Conservation (phyloP, 2,797 vertebrate species). For the Ctenopoma kingsleyae region DNA sequence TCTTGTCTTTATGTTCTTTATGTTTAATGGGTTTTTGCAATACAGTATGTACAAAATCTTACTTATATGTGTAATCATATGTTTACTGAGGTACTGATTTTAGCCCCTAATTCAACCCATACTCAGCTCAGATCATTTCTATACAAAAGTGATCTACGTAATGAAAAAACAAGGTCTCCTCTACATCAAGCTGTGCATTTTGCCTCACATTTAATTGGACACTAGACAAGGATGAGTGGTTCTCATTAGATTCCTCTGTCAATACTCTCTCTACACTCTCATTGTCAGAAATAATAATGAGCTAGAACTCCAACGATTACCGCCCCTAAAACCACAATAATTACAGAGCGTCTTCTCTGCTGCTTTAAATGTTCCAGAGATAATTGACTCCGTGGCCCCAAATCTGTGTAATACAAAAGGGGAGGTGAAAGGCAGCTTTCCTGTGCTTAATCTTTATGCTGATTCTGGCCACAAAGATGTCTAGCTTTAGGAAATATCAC, state of each 20-base stretch:
- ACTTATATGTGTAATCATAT: too few relatives aligned
- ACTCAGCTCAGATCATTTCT: neutral
- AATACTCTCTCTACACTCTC: conserved; percentile 21
- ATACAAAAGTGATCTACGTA: too few relatives aligned
- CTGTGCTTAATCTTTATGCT: neutral
- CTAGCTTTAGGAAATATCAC: neutral
- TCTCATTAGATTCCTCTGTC: conserved; percentile 14
- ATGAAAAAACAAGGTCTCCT: neutral
- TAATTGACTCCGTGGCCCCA: conserved; percentile 19
- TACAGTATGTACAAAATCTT: too few relatives aligned
- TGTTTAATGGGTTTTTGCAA: neutral
- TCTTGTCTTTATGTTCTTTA: conserved; percentile 18
- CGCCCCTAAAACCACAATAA: conserved; percentile 14
- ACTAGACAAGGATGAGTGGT: conserved; percentile 24
- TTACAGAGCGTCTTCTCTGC: neutral
- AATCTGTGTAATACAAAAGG: neutral
- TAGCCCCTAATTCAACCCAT: neutral
- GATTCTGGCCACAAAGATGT: neutral
- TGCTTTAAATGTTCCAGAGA: neutral
- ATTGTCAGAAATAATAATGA: conserved; percentile 40
- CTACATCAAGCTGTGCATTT: neutral
- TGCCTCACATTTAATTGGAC: conserved; percentile 7
- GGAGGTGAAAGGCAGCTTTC: neutral
- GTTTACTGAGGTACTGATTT: neutral
- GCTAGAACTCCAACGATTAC: conserved; percentile 32